Evolutionary conservation across 2,888 invertebrate species (phyloP).

Genomic region (Sarcophaga subvicina): DNA sequence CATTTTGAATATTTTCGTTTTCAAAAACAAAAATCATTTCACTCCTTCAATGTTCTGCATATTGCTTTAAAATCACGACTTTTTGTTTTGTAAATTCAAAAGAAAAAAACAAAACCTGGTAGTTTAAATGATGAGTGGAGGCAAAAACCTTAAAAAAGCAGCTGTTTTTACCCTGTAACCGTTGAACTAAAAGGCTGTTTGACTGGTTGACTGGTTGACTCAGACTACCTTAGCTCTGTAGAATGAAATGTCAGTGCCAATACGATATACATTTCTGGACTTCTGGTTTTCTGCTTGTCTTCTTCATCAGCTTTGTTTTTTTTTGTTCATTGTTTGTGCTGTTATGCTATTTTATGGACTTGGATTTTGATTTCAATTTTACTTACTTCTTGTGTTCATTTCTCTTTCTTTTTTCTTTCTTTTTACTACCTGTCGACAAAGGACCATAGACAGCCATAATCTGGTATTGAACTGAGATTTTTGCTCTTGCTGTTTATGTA

Average conservation of each 20-base stretch:
- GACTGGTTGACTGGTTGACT: constrained; percentile 6
- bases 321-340: background rate
- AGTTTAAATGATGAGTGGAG: background rate
- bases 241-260: constrained; percentile 34
- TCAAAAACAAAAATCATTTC: background rate
- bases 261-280: background rate
- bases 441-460: constrained; percentile 31
- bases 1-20: background rate
- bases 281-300: background rate
- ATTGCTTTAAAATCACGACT: background rate
- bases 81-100: no score
- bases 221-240: constrained; percentile 8
- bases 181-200: constrained; percentile 15
- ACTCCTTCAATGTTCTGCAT: background rate
- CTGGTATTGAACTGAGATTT: constrained; percentile 56
- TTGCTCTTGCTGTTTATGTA: constrained; percentile 29
- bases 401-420: constrained; percentile 8
- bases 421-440: constrained; percentile 58
- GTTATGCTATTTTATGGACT: background rate
- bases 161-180: constrained; percentile 52
- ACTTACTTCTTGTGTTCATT: constrained; percentile 24
- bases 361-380: constrained; percentile 10
- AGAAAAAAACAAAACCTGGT: background rate
- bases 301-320: background rate
- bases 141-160: constrained; percentile 36